Evolutionary conservation across 2,113 vertebrate species (phyloP), one percentile per base, ranked within the genome.

Genomic region (Notiomystis cincta): DNA sequence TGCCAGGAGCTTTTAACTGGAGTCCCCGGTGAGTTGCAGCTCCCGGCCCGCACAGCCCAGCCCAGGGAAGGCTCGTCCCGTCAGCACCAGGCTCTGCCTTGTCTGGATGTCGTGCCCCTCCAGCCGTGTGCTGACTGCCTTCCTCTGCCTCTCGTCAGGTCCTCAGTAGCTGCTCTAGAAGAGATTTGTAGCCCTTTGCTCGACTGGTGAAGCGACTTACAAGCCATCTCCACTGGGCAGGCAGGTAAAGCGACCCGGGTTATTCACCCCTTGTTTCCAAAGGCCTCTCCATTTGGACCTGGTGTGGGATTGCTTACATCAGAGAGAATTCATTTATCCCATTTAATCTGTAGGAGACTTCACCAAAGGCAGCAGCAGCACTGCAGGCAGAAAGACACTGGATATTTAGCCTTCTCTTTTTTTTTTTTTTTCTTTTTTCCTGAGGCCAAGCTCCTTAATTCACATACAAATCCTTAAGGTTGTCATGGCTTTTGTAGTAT

Each of bases 61-160:
- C 27, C 45, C 12, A 9, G 93, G 67, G 62, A 89, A 95, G 96
- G 88, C 96, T 87, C 13, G 16, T 91, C 86, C 91, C 56, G 71
- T 90, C 95, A 94, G 91, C 86, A 54, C 82, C 88, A 77, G n/a
- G 69, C 77, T 64, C 84, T 92, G 86, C 93, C 91, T 66, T 88
- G 83, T 96, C 88, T 96, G 92, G 88, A 93, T 96, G 90, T 96
- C 28, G 1, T 91, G 95, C 82, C 95, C 84, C 82, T 96, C 60
- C 96, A 96, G 95, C 96, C 95, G 94, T 80, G 96, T 80, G 96
- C 97, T 97, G 97, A 97, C 89, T 96, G 93, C 92, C 95, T 96
- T 84, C 94, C 94, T 97, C 96, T 97, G 94, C 96, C 97, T 97
- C 93, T 97, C 20, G 94, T 97, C 95, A 97, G 95, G 95, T 97